Base-by-base conservation (phyloP, 2,888 invertebrate genomes). In the Nasonovia ribisnigri region DNA sequence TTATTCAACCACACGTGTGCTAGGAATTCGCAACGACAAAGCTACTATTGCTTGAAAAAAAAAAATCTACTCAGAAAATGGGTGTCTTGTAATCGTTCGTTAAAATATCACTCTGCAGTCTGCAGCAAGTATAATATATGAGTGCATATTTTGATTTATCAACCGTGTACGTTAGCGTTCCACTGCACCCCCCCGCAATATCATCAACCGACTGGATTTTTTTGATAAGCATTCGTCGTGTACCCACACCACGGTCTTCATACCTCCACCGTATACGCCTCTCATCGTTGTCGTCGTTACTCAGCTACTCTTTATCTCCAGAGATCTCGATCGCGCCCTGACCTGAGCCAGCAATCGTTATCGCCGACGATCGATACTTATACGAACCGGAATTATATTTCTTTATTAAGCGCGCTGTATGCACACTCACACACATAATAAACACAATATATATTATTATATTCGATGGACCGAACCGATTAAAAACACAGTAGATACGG, bases 321-420 rank as follows among this genome's bases (percentile, higher is more conserved):
- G 54, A 26, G 54, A 91, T 91, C 84, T 84, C 43, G 84, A 91
- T 54, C 42, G 91, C 54, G 91, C n/a, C 84, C 84, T 11, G 24
- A 77, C 54, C 84, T 6, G 36, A 54, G 84, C 29, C 43, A 26
- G 43, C 42, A 6, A 6, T 91, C 54, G 91, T 84, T 91, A 91
- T 91, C 91, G 84, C 29, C 29, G n/a, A 43, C 91, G 54, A 84
- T 84, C 91, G 91, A 91, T 91, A 67, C 67, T 57, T 89, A 46
- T 60, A 91, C 54, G 67, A 91, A 90, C 94, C 87, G 88, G 84
- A 88, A 90, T 94, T 94, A 43, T 51, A 54, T 90, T 46, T 93
- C 67, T 94, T 51, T 89, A 87, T 93, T 60, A 91, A 86, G 60
- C 36, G 86, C 77, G 48, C 36, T 77, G 20, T 77, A 88, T 43